These are phyloP conservation scores for Callyntrura sp. DNA, from an alignment of 2,888 invertebrate species.

Conservation along the genomic window DNA sequence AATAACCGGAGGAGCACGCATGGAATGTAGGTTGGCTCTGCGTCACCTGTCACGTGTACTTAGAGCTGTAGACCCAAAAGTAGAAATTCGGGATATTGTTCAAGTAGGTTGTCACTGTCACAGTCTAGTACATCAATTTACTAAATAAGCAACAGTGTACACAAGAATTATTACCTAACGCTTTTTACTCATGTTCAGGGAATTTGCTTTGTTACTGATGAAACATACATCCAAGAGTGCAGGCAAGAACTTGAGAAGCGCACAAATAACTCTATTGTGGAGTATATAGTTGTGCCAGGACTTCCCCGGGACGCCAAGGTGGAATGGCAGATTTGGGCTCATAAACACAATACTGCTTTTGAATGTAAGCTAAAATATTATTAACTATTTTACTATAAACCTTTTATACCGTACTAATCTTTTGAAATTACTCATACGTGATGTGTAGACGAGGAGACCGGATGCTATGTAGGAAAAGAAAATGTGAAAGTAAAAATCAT, in stretches of 20 bases:
- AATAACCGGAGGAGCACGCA: constrained; percentile 91
- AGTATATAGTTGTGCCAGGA: constrained; percentile 93
- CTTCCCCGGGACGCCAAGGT: constrained; percentile 93
- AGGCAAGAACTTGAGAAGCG: constrained; percentile 92
- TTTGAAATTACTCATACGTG: constrained; percentile 83
- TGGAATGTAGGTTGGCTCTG: constrained; percentile 93
- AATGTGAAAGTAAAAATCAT: constrained; percentile 92
- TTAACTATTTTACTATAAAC: background rate
- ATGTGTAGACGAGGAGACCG: constrained; percentile 95
- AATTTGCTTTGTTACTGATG: constrained; percentile 94
- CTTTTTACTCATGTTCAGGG: too few species aligned
- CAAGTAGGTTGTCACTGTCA: too few species aligned
- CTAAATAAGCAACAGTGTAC: too few species aligned
- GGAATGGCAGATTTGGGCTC: constrained; percentile 98
- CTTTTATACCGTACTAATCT: too few species aligned
- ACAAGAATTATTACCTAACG: too few species aligned
- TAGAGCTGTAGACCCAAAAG: constrained; percentile 91
- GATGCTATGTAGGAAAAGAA: constrained; percentile 91
- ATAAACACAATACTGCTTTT: constrained; percentile 94
- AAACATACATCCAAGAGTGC: constrained; percentile 90
- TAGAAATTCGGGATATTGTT: constrained; percentile 93
- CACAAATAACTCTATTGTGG: constrained; percentile 94
- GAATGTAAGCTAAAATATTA: constrained; percentile 89
- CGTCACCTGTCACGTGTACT: constrained; percentile 94
- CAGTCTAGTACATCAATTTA: too few species aligned